phyloP scores from a whole-genome alignment of 2,113 vertebrate species.

The Pangasianodon hypophthalmus region DNA sequence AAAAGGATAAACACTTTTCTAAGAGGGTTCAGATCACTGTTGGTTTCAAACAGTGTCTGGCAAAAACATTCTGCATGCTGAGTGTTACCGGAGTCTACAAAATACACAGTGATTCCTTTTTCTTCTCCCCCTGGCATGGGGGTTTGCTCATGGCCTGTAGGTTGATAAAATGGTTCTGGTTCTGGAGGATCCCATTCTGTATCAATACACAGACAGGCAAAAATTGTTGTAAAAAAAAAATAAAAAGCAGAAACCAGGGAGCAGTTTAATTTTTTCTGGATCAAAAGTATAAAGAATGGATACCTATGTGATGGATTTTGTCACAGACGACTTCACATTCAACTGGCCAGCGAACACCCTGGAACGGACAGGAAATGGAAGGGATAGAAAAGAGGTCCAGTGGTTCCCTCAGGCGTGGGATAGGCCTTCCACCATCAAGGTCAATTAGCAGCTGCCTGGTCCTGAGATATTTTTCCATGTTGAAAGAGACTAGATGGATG shows the following conservation, averaged over 20 bases:
- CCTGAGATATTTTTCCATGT: slow-evolving; percentile 59
- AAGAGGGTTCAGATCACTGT: background rate
- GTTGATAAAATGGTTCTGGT: slow-evolving; percentile 83
- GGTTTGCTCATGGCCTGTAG: slow-evolving; percentile 64
- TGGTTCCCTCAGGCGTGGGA: slow-evolving; percentile 73
- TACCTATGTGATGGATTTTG: slow-evolving; percentile 81
- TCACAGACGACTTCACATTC: slow-evolving; percentile 87
- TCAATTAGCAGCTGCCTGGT: slow-evolving; percentile 76
- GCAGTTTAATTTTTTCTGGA: background rate
- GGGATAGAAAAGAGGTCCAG: slow-evolving; percentile 72
- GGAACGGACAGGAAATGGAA: slow-evolving; percentile 54
- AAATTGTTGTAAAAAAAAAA: background rate
- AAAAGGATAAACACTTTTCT: background rate
- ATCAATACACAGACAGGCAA: background rate
- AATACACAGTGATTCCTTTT: slow-evolving; percentile 78
- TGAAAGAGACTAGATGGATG: slow-evolving; percentile 65
- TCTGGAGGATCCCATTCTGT: slow-evolving; percentile 85
- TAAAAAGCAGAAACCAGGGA: background rate
- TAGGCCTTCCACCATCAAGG: slow-evolving; percentile 58
- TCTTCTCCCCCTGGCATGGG: slow-evolving; percentile 62
- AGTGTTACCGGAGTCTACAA: slow-evolving; percentile 76
- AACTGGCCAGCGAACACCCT: slow-evolving; percentile 80
- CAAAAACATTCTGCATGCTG: background rate
- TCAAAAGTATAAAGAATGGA: slow-evolving; percentile 3
- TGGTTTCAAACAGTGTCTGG: slow-evolving; percentile 3